phyloP scores from a whole-genome alignment of 2,888 invertebrate genomes.

The Tetanocera ferruginea region DNA sequence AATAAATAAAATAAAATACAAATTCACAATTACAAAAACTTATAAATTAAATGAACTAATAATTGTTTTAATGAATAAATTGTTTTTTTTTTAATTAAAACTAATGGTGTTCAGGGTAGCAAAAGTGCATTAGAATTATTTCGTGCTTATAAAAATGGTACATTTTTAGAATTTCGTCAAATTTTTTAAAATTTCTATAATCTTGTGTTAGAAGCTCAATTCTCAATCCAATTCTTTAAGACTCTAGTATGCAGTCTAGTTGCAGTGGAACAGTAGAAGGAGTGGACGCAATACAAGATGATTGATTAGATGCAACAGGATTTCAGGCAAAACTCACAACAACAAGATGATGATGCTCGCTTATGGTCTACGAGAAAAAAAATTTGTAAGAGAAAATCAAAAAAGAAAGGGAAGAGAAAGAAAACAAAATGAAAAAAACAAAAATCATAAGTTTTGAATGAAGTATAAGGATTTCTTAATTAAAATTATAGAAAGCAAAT shows the following conservation, averaged over 20 bases:
- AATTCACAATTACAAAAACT: not conserved
- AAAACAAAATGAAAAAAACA: slow-evolving; percentile 45
- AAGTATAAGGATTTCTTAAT: slow-evolving; percentile 26
- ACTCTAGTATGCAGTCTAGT: slow-evolving; percentile 13
- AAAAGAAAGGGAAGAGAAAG: slow-evolving; percentile 44
- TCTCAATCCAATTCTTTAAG: not conserved
- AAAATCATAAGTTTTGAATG: not conserved
- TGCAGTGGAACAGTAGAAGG: slow-evolving; percentile 38
- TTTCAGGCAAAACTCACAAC: slow-evolving; percentile 56
- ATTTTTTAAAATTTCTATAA: not conserved
- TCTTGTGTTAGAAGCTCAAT: not conserved
- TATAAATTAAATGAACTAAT: not conserved
- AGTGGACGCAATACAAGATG: slow-evolving; percentile 37
- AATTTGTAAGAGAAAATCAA: slow-evolving; percentile 37
- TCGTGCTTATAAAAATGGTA: not conserved
- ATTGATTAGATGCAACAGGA: slow-evolving; percentile 22
- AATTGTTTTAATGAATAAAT: not conserved
- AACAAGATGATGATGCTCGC: slow-evolving; percentile 54
- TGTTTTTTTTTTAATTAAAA: not conserved
- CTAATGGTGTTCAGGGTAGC: not conserved
- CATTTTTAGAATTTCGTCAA: not conserved
- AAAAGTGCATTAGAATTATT: not conserved
- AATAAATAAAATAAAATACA: not conserved
- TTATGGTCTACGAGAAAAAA: slow-evolving; percentile 66
- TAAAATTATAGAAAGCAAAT: not conserved